phyloP scores from a whole-genome alignment of 2,797 vertebrate genomes.

The Typhlichthys eigenmanni region DNA sequence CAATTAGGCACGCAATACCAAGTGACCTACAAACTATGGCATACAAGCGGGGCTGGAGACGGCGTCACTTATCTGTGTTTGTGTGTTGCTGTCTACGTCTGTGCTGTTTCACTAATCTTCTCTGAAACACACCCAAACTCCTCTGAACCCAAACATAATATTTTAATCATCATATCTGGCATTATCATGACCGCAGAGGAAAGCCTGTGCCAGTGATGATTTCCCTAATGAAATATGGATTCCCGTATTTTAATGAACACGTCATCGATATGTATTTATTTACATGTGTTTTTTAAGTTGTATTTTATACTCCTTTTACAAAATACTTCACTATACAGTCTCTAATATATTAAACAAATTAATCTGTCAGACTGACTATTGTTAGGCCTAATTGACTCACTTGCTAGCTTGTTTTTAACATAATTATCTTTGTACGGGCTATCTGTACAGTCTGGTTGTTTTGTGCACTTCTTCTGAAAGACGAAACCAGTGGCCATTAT shows the following conservation, averaged over 20 bases:
- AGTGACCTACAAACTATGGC: not conserved
- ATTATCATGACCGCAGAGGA: conserved; percentile 16
- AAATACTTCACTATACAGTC: not conserved
- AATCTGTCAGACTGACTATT: no score
- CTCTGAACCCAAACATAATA: conserved; percentile 36
- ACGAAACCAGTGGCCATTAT: no score
- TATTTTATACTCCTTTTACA: not conserved
- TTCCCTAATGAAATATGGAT: conserved; percentile 13
- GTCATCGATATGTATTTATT: not conserved
- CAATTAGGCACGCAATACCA: no score
- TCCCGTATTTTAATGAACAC: not conserved
- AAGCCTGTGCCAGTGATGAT: conserved; percentile 1
- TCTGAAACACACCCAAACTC: conserved; percentile 27
- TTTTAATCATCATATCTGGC: conserved; percentile 30
- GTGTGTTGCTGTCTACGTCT: conserved; percentile 23
- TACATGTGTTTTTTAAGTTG: no score
- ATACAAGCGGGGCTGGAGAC: conserved; percentile 9
- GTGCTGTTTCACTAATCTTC: conserved; percentile 22
- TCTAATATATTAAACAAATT: not conserved
- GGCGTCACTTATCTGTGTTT: conserved; percentile 28
- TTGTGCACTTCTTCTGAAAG: no score
- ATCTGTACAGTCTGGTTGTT: no score
- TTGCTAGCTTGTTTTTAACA: no score
- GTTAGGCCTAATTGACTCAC: no score
- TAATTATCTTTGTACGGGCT: no score